Evolutionary conservation across 2,888 invertebrate genomes (phyloP), one percentile per base, ranked within the genome.

Genomic region (Parascotia fuliginaria): DNA sequence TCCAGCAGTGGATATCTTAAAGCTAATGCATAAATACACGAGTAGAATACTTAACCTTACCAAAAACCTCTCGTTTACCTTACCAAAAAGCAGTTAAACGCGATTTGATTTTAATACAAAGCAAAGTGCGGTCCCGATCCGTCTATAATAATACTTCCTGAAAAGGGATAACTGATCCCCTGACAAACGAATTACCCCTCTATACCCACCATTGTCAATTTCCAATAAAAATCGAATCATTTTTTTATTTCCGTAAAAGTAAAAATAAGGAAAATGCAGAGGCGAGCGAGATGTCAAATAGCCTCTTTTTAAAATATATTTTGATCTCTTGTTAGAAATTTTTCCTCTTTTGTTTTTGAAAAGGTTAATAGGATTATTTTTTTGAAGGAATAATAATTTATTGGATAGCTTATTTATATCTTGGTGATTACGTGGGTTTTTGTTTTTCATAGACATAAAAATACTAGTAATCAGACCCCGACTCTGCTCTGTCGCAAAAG

Each of bases 81-180:
- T 31, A 24, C 14, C 9, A 31, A 14, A 7, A 12, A 39, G 13
- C 33, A 29, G 9, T 42, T 55, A 45, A 11, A 15, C 24, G 19
- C 16, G 33, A 16, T 41, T 49, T 42, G 51, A 50, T 62, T 51
- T 50, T 58, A 58, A 14, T 48, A 42, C 13, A 31, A 49, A 52
- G 37, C 38, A 27, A 37, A 27, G 16, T 39, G 34, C 38, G 32
- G 36, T 27, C 37, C 28, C 40, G 3, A 12, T 43, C 42, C 42
- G 38, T 52, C 54, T 58, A 65, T 61, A 53, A 58, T 50, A 55
- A 52, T 59, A 59, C 36, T 32, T 32, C 22, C 46, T n/a, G 57
- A 55, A 52, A 60, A 55, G 51, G 62, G 60, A 56, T 60, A 56
- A 54, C 49, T 53, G 60, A 55, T 53, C 45, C 57, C 53, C 41